phyloP scores from a whole-genome alignment of 2,888 invertebrate genomes.

The Drosophila quinaria region DNA sequence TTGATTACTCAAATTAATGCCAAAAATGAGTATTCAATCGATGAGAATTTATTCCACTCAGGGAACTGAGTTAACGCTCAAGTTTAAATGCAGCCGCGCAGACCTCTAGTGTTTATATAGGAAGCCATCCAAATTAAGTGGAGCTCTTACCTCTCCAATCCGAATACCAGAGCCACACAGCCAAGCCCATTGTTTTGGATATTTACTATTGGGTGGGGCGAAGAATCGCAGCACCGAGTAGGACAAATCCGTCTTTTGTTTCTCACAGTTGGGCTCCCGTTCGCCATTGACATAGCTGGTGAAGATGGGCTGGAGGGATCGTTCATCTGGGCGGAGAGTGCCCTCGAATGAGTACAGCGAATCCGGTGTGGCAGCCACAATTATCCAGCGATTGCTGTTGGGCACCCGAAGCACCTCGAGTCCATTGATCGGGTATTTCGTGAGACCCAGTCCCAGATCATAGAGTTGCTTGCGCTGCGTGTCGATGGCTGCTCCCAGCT shows the following conservation, averaged over 20 bases:
- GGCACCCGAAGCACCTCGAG: conserved; percentile 93
- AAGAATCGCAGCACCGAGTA: conserved; percentile 93
- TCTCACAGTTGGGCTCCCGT: conserved; percentile 87
- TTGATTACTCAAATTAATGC: no score
- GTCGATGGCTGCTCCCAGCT: conserved; percentile 93
- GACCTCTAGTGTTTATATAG: no score
- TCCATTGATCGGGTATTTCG: conserved; percentile 93
- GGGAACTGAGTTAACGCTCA: no score
- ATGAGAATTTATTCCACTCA: no score
- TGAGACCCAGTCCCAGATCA: conserved; percentile 92
- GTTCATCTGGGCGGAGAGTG: conserved; percentile 90
- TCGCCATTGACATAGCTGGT: conserved; percentile 73
- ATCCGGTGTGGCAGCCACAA: conserved; percentile 93
- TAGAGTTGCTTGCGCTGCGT: conserved; percentile 96
- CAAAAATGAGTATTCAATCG: no score
- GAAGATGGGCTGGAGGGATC: conserved; percentile 86
- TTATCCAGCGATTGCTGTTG: conserved; percentile 90
- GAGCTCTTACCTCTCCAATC: conserved; percentile 89
- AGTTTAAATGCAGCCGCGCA: no score
- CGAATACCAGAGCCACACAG: conserved; percentile 93
- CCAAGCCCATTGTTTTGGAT: conserved; percentile 94
- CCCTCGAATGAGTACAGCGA: conserved; percentile 96
- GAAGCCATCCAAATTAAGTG: no score
- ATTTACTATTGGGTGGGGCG: conserved; percentile 88
- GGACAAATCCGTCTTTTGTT: conserved; percentile 90